phyloP scores from a whole-genome alignment of 2,888 invertebrate species.

The Yponomeuta evonymella region DNA sequence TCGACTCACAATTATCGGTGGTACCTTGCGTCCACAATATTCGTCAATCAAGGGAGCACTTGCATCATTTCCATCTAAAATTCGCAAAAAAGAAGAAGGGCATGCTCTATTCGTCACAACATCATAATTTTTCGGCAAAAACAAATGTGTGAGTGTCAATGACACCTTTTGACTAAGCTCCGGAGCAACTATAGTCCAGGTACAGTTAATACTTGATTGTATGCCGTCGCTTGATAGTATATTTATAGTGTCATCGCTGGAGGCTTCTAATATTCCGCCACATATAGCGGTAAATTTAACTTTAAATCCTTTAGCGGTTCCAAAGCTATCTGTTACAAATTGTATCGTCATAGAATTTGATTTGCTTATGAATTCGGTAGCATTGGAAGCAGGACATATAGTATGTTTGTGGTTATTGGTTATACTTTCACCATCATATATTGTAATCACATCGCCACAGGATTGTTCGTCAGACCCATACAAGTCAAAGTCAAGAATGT shows the following conservation, averaged over 20 bases:
- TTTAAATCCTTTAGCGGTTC: conserved; percentile 85
- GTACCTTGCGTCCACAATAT: conserved; percentile 79
- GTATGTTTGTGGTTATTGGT: conserved; percentile 67
- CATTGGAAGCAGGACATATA: conserved; percentile 49
- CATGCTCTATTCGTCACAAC: conserved; percentile 43
- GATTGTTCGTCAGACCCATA: conserved; percentile 71
- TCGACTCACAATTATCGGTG: conserved; percentile 80
- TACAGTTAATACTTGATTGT: conserved; percentile 73
- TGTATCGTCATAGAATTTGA: conserved; percentile 80
- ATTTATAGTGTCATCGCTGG: conserved; percentile 52
- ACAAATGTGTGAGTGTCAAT: conserved; percentile 80
- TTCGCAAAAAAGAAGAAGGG: conserved; percentile 56
- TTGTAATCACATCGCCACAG: conserved; percentile 46
- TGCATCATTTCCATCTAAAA: conserved; percentile 82
- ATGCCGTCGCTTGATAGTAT: conserved; percentile 57
- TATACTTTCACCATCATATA: conserved; percentile 46
- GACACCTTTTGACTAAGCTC: conserved; percentile 78
- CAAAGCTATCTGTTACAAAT: conserved; percentile 75
- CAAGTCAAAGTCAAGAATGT: conserved; percentile 80
- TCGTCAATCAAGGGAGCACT: conserved; percentile 79
- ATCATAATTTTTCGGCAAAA: conserved; percentile 44
- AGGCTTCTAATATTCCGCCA: conserved; percentile 79
- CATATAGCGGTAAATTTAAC: conserved; percentile 81
- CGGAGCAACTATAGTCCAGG: conserved; percentile 81
- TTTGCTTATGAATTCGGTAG: conserved; percentile 67